Evolutionary conservation across 2,888 invertebrate genomes (phyloP).

Genomic region (Formica aserva): DNA sequence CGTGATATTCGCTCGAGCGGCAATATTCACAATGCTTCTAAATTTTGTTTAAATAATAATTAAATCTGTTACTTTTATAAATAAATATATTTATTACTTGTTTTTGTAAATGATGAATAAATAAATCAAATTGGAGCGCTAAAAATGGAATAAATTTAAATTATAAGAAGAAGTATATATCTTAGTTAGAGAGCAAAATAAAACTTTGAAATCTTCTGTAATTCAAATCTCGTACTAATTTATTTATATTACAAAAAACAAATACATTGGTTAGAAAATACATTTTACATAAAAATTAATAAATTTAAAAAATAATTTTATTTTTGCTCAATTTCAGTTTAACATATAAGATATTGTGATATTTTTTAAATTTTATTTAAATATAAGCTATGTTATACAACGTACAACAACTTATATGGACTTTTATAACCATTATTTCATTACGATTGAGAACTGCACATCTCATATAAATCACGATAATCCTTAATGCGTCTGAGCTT

Average conservation of each 20-base stretch:
- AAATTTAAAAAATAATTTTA: background rate
- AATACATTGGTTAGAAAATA: background rate
- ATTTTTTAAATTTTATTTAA: constrained; percentile 5
- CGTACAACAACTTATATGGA: background rate
- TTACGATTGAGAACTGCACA: background rate
- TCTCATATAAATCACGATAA: constrained; percentile 15
- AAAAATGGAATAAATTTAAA: background rate
- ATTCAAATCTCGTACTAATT: background rate
- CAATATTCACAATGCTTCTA: constrained; percentile 33
- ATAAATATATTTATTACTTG: background rate
- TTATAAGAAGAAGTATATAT: background rate
- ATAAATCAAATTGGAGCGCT: background rate
- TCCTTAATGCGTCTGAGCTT: constrained; percentile 23
- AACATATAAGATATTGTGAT: background rate
- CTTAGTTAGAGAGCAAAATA: background rate
- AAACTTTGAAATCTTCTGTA: background rate
- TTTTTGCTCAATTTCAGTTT: background rate
- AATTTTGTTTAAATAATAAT: constrained; percentile 14
- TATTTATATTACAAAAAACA: background rate
- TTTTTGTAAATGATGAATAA: background rate
- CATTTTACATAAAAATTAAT: background rate
- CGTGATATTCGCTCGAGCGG: constrained; percentile 20
- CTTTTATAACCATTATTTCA: constrained; percentile 7
- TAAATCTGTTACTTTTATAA: background rate
- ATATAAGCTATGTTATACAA: background rate